Percentiles rank a stretch among this genome's conserved stretches.
These are phyloP conservation scores for Sphaerophoria taeniata DNA, from an alignment of 2,888 invertebrate species.

Conservation along the genomic window DNA sequence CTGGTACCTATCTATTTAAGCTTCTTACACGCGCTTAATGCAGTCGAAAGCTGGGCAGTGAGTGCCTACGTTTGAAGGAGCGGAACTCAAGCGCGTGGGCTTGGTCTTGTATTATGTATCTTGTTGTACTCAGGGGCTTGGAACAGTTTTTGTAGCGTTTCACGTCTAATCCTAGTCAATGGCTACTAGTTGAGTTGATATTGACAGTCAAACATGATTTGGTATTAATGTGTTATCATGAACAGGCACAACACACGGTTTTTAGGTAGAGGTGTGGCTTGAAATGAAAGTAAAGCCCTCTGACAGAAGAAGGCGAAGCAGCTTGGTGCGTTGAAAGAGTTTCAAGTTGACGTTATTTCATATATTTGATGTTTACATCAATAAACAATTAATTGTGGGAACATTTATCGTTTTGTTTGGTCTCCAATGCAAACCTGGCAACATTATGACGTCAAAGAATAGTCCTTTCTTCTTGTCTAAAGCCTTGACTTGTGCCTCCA, in stretches of 20 bases:
- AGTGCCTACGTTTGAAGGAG: neutral
- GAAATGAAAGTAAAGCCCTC: too few species aligned
- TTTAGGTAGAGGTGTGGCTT: constrained; percentile 47
- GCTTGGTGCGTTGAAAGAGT: too few species aligned
- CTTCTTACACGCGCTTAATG: constrained; percentile 57
- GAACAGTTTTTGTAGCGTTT: constrained; percentile 18
- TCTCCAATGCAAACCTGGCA: too few species aligned
- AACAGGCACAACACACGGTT: neutral
- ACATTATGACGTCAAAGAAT: too few species aligned
- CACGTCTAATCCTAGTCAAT: constrained; percentile 35
- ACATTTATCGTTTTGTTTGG: too few species aligned
- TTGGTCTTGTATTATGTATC: constrained; percentile 21
- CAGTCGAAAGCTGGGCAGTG: constrained; percentile 6
- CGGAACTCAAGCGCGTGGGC: constrained; percentile 43
- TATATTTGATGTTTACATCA: too few species aligned
- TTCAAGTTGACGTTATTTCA: too few species aligned
- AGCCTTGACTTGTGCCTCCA: too few species aligned
- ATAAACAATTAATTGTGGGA: too few species aligned
- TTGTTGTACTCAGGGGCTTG: constrained; percentile 2
- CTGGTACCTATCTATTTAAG: constrained; percentile 41
- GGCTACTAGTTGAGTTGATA: constrained; percentile 22
- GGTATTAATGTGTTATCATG: constrained; percentile 52
- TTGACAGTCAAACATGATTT: constrained; percentile 36
- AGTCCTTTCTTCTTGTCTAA: too few species aligned
- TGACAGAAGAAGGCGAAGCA: too few species aligned